Conservation (phyloP, 2,888 invertebrate genomes). For the Cryptus viduatorius region DNA sequence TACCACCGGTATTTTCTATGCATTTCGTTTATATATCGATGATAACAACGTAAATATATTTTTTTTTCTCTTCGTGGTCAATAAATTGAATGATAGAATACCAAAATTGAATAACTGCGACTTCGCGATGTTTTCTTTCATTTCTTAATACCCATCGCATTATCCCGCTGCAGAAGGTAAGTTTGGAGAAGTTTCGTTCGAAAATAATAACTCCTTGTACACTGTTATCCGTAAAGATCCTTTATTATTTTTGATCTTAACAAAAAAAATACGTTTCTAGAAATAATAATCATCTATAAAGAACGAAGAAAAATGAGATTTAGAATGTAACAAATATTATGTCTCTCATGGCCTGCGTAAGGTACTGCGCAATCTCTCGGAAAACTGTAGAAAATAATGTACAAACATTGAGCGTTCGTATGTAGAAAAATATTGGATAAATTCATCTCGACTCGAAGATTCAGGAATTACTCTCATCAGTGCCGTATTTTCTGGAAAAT, state of each 20-base stretch:
- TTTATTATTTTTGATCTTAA: constrained; percentile 37
- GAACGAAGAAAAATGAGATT: constrained; percentile 25
- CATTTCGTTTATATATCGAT: constrained; percentile 68
- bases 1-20: constrained; percentile 71
- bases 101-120: constrained; percentile 45
- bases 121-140: constrained; percentile 2
- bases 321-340: constrained; percentile 34
- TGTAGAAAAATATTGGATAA: constrained; percentile 49
- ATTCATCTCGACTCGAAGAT: constrained; percentile 18
- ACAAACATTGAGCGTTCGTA: constrained; percentile 47
- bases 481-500: neutral
- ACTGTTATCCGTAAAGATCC: constrained; percentile 21
- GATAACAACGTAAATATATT: constrained; percentile 66
- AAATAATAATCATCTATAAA: constrained; percentile 49
- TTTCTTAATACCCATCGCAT: constrained; percentile 35
- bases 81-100: constrained; percentile 68
- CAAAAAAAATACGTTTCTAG: constrained; percentile 33
- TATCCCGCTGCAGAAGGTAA: neutral
- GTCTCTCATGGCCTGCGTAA: constrained; percentile 15
- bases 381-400: constrained; percentile 30
- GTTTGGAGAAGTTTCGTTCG: neutral
- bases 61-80: constrained; percentile 68
- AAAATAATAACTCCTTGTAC: neutral
- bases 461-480: neutral
- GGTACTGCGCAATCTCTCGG: neutral